phyloP scores from a whole-genome alignment of 2,888 invertebrate species.

The Rhagium mordax region DNA sequence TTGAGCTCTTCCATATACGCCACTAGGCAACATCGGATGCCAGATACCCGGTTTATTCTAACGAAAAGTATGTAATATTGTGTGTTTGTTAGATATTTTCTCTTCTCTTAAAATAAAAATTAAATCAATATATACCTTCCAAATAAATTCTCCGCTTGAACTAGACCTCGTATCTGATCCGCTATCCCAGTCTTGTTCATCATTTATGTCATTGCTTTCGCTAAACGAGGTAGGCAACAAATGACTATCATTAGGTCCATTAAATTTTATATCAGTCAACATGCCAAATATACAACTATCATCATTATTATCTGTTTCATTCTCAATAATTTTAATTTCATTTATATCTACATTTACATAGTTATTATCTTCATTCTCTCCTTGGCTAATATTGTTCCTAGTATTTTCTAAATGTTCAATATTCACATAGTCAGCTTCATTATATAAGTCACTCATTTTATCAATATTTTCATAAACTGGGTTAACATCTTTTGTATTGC shows the following conservation, averaged over 20 bases:
- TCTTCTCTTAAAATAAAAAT: too few species aligned
- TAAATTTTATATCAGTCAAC: constrained; percentile 68
- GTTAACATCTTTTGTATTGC: constrained; percentile 6
- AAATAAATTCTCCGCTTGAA: constrained; percentile 85
- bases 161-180: constrained; percentile 80
- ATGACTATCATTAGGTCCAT: constrained; percentile 66
- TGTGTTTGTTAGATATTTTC: too few species aligned
- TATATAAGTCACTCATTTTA: constrained; percentile 41
- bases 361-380: constrained; percentile 70
- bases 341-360: constrained; percentile 1
- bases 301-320: constrained; percentile 49
- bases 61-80: too few species aligned
- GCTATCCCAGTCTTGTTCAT: constrained; percentile 81
- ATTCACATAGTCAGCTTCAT: constrained; percentile 61
- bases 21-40: too few species aligned
- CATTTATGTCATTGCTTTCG: constrained; percentile 70
- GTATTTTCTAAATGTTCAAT: constrained; percentile 58
- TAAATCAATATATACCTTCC: constrained; percentile 77
- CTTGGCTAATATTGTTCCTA: constrained; percentile 56
- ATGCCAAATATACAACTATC: constrained; percentile 63
- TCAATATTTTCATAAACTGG: constrained; percentile 1
- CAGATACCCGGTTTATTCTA: too few species aligned
- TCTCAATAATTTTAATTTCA: neutral
- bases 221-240: constrained; percentile 71
- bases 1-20: too few species aligned